Evolutionary conservation across 2,113 vertebrate species (phyloP), one percentile per base, ranked within the genome.

Genomic region (Telmatochromis sp.): DNA sequence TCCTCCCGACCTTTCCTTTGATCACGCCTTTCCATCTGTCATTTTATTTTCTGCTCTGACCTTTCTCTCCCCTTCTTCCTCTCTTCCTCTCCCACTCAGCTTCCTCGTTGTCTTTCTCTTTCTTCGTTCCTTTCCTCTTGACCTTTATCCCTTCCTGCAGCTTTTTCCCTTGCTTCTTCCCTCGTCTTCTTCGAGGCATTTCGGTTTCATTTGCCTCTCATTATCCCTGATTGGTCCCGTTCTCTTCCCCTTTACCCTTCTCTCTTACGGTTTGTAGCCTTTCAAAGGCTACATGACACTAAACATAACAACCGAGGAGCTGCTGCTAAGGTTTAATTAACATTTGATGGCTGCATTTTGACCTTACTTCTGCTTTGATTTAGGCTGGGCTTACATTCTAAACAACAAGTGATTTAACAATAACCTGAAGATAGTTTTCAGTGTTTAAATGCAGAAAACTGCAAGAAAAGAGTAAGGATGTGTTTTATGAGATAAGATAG

Each of bases 71-170:
- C 42, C 26, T 78, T 51, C 60, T 35, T 81, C 14, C 21, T 81
- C 17, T 79, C 86, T n/a, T 87, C 68, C 82, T 88, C 86, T 33
- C 63, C 57, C 86, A 31, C 49, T 73, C 75, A 55, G 49, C 70
- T 83, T 89, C 82, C 89, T 88, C 12, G 12, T 92, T 83, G 51
- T 91, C 91, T 91, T 80, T 40, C 79, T 91, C 91, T 90, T 80
- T 47, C 79, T 80, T 90, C 85, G 49, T 91, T 88, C 87, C 81
- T 35, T 73, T 85, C 11, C 83, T 86, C 57, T 86, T 88, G 90
- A 90, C 91, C 91, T 93, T 89, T 89, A 82, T 57, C 70, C 75
- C 80, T 82, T 81, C 82, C 53, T 60, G 10, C 21, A 75, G 51
- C 19, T 70, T 51, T 17, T 75, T 21, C 31, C 19, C 13, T 73